phyloP scores from a whole-genome alignment of 2,888 invertebrate species.

The Ctenicera cuprea region DNA sequence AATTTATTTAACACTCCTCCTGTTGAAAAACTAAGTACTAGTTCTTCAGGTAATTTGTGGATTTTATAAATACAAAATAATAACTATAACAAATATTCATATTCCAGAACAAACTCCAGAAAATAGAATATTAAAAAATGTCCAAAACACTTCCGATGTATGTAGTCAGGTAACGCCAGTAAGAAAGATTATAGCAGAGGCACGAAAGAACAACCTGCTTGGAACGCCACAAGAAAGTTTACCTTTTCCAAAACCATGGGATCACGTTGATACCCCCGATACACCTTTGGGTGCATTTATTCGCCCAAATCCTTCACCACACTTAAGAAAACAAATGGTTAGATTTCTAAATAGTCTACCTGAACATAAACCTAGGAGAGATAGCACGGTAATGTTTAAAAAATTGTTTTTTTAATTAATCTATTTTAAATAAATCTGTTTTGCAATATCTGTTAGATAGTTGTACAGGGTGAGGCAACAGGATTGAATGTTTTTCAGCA shows the following conservation, averaged over 20 bases:
- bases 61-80: neutral
- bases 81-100: neutral
- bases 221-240: conserved; percentile 60
- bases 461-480: no score
- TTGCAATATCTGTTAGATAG: no score
- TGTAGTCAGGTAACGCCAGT: conserved; percentile 68
- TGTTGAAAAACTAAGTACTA: neutral
- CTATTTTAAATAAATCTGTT: no score
- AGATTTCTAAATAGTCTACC: conserved; percentile 74
- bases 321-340: conserved; percentile 73
- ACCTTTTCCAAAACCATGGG: conserved; percentile 67
- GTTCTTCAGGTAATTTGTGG: conserved; percentile 1
- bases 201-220: conserved; percentile 62
- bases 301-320: conserved; percentile 73
- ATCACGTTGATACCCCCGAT: conserved; percentile 74
- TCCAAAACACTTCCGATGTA: conserved; percentile 8
- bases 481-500: no score
- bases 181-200: conserved; percentile 67
- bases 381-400: conserved; percentile 72
- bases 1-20: neutral
- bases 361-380: conserved; percentile 67
- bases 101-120: conserved; percentile 36
- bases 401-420: no score
- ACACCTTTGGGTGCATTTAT: conserved; percentile 75
- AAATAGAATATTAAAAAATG: conserved; percentile 33